Evolutionary conservation across 2,113 vertebrate genomes (phyloP), one percentile per base, ranked within the genome.

Genomic region (Acanthochromis polyacanthus): DNA sequence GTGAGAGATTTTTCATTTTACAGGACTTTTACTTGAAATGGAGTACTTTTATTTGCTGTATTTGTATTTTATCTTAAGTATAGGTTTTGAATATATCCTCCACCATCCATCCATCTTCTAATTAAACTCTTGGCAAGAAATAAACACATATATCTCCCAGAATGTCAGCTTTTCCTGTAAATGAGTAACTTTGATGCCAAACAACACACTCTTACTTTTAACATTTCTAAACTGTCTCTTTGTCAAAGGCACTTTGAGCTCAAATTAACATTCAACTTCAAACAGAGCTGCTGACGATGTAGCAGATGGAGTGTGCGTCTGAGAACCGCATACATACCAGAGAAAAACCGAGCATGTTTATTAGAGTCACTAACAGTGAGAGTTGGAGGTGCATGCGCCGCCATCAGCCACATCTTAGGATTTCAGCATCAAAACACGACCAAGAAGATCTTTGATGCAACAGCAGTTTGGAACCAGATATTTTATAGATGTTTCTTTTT

Each of bases 341-440:
- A 74, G 70, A 78, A 77, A 80, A 82, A 66, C 64, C 25, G 75
- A 56, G 70, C 73, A 60, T 89, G 71, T 89, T 88, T 88, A 89
- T 87, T 66, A 71, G 81, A 16, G 36, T 38, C 50, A 66, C 71
- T 72, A 86, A 89, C 45, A 93, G 90, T 90, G 88, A 92, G 85
- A 93, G 88, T 92, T 81, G 65, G 71, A 75, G 14, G 8, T 58
- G 65, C 81, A 76, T 59, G 59, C 63, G 84, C 81, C 17, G 68
- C 71, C 63, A 56, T 78, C 50, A 32, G 80, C 91, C 91, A 91
- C 91, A 93, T 93, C 87, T 88, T 76, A 91, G 60, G 23, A 15
- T 23, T 66, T 68, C 62, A 75, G 80, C 77, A 88, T 80, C 75
- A 65, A 67, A 84, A 81, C 60, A 62, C 45, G 20, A 59, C 58